These are phyloP conservation scores for Formica selysi DNA, from an alignment of 1,140 invertebrate species.

Conservation along the genomic window DNA sequence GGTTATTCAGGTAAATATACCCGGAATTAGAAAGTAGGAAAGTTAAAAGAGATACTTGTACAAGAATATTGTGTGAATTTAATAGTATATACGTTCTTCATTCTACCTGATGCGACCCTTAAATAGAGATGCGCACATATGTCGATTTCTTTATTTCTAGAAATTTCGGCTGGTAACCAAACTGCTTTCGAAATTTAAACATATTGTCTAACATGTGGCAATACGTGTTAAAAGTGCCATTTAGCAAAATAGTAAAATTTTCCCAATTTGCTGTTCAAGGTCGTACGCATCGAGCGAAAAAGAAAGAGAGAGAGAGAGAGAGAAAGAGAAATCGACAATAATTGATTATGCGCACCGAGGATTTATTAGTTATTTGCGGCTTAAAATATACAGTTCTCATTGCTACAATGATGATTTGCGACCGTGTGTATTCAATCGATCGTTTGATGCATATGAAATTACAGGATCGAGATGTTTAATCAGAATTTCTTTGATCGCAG, in stretches of 20 bases:
- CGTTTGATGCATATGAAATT: slow-evolving; percentile 59
- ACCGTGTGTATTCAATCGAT: slow-evolving; percentile 37
- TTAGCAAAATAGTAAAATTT: background rate
- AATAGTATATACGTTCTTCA: slow-evolving; percentile 36
- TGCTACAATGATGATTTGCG: slow-evolving; percentile 36
- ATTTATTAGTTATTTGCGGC: slow-evolving; percentile 30
- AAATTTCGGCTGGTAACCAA: background rate
- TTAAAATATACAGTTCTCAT: slow-evolving; percentile 28
- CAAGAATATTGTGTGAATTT: background rate
- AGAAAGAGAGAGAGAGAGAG: no score
- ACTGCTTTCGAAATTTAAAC: background rate
- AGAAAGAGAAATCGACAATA: slow-evolving; percentile 24
- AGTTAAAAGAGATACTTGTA: background rate
- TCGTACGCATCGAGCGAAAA: no score
- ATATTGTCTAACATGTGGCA: background rate
- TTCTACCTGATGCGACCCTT: slow-evolving; percentile 59
- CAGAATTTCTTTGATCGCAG: slow-evolving; percentile 38
- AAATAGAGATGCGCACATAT: background rate
- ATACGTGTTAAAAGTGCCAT: background rate
- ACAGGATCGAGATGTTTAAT: slow-evolving; percentile 63
- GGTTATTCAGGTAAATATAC: no score
- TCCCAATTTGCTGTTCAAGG: background rate
- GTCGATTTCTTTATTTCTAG: background rate
- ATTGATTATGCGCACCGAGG: slow-evolving; percentile 37
- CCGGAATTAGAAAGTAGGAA: background rate